Base-by-base conservation (phyloP, 2,113 vertebrate species). In the Coryphaenoides rupestris region DNA sequence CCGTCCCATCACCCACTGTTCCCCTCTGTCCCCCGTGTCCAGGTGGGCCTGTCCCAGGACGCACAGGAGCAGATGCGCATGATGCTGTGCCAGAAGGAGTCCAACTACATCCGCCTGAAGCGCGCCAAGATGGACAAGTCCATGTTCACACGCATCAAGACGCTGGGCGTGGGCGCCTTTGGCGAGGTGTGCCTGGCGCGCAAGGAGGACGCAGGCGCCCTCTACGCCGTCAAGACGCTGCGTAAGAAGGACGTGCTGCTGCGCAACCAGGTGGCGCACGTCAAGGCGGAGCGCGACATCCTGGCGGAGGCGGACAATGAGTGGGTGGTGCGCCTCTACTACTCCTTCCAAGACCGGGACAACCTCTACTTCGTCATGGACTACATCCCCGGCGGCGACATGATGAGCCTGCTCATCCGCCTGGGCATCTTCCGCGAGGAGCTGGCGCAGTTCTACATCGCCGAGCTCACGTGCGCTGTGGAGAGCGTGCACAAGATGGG, bases 401-500 rank as follows among this genome's bases (percentile, higher is more conserved):
- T 99, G 96, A 99, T 99, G 97, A 98, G 96, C 79, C 92, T 99
- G 0, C 90, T 99, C 53, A 98, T 99, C 86, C 91, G 97, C 54
- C 93, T 97, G 79, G 95, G 95, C 70, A 94, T 99, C 80, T 99
- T 99, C 75, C 92, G 90, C 58, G 96, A 99, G 82, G 95, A 96
- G 71, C 89, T 99, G 87, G 96, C 97, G 33, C 93, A 91, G 71
- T 99, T 99, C 84, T 99, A 99, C 86, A 98, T 96, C 63, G 96
- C 96, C 16, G 97, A 99, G 81, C 93, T 99, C 74, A 95, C 93
- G 2, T 98, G 96, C 0, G 97, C 97, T 0, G 95, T 99, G 50
- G 96, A 98, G 91, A 99, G 97, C 5, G 97, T 99, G 76, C 97
- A 99, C 90, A 98, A 96, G 90, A 99, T 99, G 97, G 96, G 95